Evolutionary conservation across 2,888 invertebrate genomes (phyloP).

Genomic region (Amiota minor): DNA sequence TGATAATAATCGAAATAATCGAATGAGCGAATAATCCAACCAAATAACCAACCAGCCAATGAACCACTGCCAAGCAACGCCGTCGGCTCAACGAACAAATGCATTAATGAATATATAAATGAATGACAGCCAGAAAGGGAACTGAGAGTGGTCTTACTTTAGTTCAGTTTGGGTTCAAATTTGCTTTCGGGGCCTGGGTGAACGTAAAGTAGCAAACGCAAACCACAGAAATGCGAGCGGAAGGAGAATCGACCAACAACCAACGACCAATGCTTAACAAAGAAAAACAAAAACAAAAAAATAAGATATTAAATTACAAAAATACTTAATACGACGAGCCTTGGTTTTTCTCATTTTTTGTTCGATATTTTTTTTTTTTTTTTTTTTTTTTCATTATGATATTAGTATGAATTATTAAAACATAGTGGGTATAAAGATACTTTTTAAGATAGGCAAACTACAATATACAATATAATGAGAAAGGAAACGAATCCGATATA

Average conservation of each 20-base stretch:
- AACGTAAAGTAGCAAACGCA: not conserved
- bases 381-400: constrained; percentile 46
- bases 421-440: constrained; percentile 56
- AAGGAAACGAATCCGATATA: constrained; percentile 20
- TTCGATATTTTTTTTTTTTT: constrained; percentile 49
- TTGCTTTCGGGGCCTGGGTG: not conserved
- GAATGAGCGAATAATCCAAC: not conserved
- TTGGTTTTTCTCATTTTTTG: not conserved
- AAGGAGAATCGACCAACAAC: too few relatives aligned
- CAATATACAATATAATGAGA: constrained; percentile 5
- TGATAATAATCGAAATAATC: constrained; percentile 58
- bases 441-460: constrained; percentile 13
- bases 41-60: constrained; percentile 36
- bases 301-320: constrained; percentile 13
- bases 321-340: constrained; percentile 12
- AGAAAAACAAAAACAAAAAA: not conserved
- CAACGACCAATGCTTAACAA: not conserved
- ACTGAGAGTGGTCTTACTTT: not conserved
- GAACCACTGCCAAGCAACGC: not conserved
- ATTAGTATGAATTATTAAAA: constrained; percentile 63
- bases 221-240: not conserved
- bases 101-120: constrained; percentile 7
- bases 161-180: not conserved
- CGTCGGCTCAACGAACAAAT: constrained; percentile 5
- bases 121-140: not conserved